A percentile compares a stretch with the other conserved stretches of the same genome.
phyloP scores from a whole-genome alignment of 2,797 vertebrate genomes.

The Intellagama lesueurii region DNA sequence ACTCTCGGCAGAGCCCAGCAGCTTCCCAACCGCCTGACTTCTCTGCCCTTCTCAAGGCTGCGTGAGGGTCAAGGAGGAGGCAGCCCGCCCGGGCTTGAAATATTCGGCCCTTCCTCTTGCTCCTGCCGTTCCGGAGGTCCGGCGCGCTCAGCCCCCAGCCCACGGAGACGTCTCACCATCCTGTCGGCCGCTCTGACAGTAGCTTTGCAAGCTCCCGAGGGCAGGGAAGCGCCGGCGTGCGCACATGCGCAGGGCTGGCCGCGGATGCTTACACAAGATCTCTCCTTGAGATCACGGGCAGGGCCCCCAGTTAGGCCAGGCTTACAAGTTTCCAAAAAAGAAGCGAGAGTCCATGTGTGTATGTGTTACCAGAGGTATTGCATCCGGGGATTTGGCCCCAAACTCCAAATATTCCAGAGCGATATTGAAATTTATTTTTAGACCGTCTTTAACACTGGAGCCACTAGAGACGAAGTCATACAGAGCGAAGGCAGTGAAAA shows the following conservation, averaged over 20 bases:
- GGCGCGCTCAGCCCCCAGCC: neutral
- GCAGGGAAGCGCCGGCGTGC: constrained; percentile 23
- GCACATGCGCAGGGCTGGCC: neutral
- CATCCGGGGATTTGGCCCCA: too few species aligned
- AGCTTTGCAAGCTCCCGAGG: constrained; percentile 10
- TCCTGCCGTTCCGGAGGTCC: neutral
- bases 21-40: too few species aligned
- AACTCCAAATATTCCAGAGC: too few species aligned
- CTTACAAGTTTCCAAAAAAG: neutral
- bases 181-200: constrained; percentile 47
- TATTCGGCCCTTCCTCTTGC: neutral
- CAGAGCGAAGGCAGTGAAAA: too few species aligned
- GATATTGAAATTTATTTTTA: too few species aligned
- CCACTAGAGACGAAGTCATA: too few species aligned
- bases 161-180: neutral
- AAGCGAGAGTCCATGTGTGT: too few species aligned
- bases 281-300: constrained; percentile 26
- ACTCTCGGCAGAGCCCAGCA: too few species aligned
- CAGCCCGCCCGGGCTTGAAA: neutral
- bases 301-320: neutral
- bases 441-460: too few species aligned
- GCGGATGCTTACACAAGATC: neutral
- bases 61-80: neutral
- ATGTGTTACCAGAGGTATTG: too few species aligned
- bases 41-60: too few species aligned